These are phyloP conservation scores for Rhingia rostrata DNA, from an alignment of 2,888 invertebrate genomes.

Conservation along the genomic window DNA sequence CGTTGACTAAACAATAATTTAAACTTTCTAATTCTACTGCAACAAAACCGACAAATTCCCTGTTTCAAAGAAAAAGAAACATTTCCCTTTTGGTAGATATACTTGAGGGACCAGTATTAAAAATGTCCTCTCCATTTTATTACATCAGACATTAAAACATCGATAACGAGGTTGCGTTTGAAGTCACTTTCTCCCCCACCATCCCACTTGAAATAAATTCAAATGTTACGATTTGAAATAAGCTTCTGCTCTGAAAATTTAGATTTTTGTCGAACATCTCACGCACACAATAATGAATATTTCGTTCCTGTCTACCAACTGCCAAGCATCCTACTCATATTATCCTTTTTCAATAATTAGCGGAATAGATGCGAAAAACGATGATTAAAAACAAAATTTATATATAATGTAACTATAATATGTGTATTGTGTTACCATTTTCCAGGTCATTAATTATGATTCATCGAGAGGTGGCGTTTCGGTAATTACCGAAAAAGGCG, in stretches of 20 bases:
- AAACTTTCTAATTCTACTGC: conserved; percentile 20
- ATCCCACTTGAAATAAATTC: background rate
- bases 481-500: conserved; percentile 91
- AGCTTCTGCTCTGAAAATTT: conserved; percentile 35
- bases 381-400: conserved; percentile 13
- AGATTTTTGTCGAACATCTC: conserved; percentile 58
- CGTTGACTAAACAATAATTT: conserved; percentile 39
- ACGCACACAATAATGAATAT: conserved; percentile 35
- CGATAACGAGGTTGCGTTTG: conserved; percentile 69
- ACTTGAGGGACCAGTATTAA: background rate
- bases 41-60: conserved; percentile 46
- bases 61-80: conserved; percentile 25
- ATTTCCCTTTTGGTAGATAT: conserved; percentile 30
- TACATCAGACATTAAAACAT: conserved; percentile 66
- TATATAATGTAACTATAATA: conserved; percentile 18
- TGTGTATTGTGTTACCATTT: conserved; percentile 69
- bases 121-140: conserved; percentile 69
- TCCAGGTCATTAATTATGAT: conserved; percentile 90
- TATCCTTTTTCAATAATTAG: conserved; percentile 67
- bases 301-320: conserved; percentile 33
- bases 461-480: conserved; percentile 90
- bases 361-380: conserved; percentile 4
- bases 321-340: conserved; percentile 40
- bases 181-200: conserved; percentile 51
- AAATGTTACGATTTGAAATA: background rate